Percentiles rank a stretch among this genome's conserved stretches.
These are phyloP conservation scores for Tenodera sinensis DNA, from an alignment of 2,888 invertebrate genomes.

Conservation along the genomic window DNA sequence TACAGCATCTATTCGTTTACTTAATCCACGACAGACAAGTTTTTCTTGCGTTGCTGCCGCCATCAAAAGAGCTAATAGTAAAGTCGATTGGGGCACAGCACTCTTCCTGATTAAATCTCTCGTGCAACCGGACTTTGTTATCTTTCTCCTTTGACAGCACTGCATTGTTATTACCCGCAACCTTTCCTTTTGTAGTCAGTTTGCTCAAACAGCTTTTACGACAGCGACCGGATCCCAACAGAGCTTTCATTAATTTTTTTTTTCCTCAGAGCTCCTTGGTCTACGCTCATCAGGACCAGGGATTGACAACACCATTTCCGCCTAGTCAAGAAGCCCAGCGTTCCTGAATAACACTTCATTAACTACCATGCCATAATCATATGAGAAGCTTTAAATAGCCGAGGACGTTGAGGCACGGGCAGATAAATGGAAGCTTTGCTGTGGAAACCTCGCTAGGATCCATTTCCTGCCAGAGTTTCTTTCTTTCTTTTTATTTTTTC, in stretches of 20 bases:
- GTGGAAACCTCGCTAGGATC: too few relatives aligned
- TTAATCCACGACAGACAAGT: neutral
- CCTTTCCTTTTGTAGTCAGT: neutral
- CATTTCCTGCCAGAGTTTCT: too few relatives aligned
- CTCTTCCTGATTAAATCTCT: neutral
- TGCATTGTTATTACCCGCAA: neutral
- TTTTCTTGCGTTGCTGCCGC: neutral
- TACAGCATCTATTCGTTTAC: neutral
- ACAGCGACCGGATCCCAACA: neutral
- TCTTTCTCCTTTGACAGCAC: neutral
- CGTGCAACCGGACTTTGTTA: neutral
- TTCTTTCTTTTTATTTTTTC: too few relatives aligned
- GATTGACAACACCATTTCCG: neutral
- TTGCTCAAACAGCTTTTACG: neutral
- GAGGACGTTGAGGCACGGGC: too few relatives aligned
- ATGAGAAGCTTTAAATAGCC: too few relatives aligned
- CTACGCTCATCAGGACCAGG: neutral
- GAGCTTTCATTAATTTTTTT: neutral
- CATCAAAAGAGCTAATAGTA: neutral
- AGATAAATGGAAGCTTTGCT: too few relatives aligned
- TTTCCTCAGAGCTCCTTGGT: neutral
- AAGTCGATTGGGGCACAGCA: neutral
- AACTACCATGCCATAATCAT: too few relatives aligned
- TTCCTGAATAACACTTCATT: too few relatives aligned
- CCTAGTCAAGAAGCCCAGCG: too few relatives aligned